Evolutionary conservation across 2,888 invertebrate species (phyloP), one percentile per base, ranked within the genome.

Genomic region (Achlya flavicornis): DNA sequence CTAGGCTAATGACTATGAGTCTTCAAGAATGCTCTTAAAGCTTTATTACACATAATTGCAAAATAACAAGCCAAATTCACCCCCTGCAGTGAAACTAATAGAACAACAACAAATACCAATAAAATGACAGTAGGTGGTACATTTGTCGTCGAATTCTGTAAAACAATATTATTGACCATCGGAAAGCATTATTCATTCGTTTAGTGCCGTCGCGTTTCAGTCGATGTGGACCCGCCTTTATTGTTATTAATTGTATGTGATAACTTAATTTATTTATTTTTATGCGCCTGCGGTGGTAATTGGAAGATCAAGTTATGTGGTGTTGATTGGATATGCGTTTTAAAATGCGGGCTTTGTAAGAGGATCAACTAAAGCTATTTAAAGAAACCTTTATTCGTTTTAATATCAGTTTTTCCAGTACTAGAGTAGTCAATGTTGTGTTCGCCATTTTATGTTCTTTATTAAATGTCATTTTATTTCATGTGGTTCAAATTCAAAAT

Each of bases 241-340:
- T 84, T 86, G 79, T 84, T 85, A 84, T 84, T 85, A 83, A 85
- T 84, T 74, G 81, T 76, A 62, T 63, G 67, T 69, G 75, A 74
- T 76, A 74, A 73, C 72, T 74, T 74, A 70, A 75, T 78, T 73
- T 65, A 64, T 66, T 64, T 63, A 69, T 61, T 70, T 68, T 66
- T 66, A 16, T 46, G 58, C 63, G 48, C 12, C 26, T 35, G 19
- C 53, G 14, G 38, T 60, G 19, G 26, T 59, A 41, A 60, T 60
- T 59, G 41, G 43, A 60, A 53, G 53, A 53, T 19, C 10, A 19
- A 19, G 19, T 53, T 53, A 10, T 53, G 3, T 43, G 43, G 7
- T 41, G 41, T 43, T 16, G 16, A 48, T 48, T 48, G 48, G 6
- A 16, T 16, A 8, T 16, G 2, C 16, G 1, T 48, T 12, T 48